Percentiles rank a stretch among this genome's conserved stretches.
Conservation (phyloP, 2,888 invertebrate genomes). For the Stenurella melanura region DNA sequence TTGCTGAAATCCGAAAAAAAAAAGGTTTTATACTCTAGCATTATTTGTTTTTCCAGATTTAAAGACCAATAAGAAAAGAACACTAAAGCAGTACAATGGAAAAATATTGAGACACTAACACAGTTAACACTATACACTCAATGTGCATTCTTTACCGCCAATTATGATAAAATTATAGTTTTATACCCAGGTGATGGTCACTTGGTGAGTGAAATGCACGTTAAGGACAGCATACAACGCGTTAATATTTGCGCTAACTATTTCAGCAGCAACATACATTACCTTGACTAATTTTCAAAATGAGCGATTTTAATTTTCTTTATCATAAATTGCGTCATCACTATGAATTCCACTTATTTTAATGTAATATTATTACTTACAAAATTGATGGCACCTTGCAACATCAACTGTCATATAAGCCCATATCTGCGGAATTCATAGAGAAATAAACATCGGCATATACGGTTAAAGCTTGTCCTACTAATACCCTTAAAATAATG, state of each 20-base stretch:
- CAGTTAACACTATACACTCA: too few species aligned
- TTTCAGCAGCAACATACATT: background rate
- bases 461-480: background rate
- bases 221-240: background rate
- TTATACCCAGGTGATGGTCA: background rate
- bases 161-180: background rate
- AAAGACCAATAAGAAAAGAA: background rate
- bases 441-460: background rate
- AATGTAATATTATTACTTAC: too few species aligned
- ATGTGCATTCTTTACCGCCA: too few species aligned
- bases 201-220: background rate
- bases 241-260: background rate
- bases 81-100: background rate
- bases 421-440: too few species aligned
- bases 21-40: background rate
- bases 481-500: conserved; percentile 13
- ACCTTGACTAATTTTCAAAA: background rate
- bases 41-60: background rate
- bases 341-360: background rate
- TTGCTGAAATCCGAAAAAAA: conserved; percentile 1
- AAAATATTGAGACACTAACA: too few species aligned
- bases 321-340: too few species aligned
- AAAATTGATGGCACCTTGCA: too few species aligned
- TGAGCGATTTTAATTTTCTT: too few species aligned
- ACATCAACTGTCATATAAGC: too few species aligned